Evolutionary conservation across 2,113 vertebrate genomes (phyloP), one percentile per base, ranked within the genome.

Genomic region (Myiozetetes cayanensis): DNA sequence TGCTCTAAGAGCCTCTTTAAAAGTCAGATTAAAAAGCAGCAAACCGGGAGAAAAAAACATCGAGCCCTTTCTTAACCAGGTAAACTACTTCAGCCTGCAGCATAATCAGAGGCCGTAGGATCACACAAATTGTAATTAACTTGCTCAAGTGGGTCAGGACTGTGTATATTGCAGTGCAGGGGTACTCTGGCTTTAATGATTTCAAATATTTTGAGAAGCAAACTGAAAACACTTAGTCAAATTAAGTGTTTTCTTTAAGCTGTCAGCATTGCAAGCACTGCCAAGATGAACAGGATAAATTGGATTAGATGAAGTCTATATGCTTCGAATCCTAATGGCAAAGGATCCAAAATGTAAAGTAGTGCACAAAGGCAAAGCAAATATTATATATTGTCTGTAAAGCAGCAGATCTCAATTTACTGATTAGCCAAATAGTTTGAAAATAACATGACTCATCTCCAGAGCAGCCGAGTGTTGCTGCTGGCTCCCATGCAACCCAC

Each of bases 241-340:
- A 96, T 97, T 93, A 97, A 95, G 89, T 97, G 75, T 96, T 97
- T 96, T 96, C 76, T 96, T 95, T 96, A 95, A 96, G 85, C 93
- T 96, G 92, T 97, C 96, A 94, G 93, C 89, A 61, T 96, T 88
- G 88, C 30, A 5, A 87, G 87, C 75, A 44, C 31, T 96, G 92
- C 96, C 74, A 95, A 90, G 92, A 90, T 84, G 94, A 96, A 92
- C 68, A 86, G 65, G 85, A 96, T 96, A 96, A 96, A 96, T 96
- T 96, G 94, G 85, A 96, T 97, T 96, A 95, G 89, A 95, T 96
- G 84, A 89, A 96, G 91, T 95, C 87, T 96, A 90, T 93, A 95
- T 10, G 74, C 85, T 91, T 94, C 28, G 55, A 96, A 91, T 86
- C 63, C 85, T 97, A 82, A 86, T 85, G 88, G 85, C 90, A 94